Conservation (phyloP, 2,797 vertebrate species). For the Rhinella marina region DNA sequence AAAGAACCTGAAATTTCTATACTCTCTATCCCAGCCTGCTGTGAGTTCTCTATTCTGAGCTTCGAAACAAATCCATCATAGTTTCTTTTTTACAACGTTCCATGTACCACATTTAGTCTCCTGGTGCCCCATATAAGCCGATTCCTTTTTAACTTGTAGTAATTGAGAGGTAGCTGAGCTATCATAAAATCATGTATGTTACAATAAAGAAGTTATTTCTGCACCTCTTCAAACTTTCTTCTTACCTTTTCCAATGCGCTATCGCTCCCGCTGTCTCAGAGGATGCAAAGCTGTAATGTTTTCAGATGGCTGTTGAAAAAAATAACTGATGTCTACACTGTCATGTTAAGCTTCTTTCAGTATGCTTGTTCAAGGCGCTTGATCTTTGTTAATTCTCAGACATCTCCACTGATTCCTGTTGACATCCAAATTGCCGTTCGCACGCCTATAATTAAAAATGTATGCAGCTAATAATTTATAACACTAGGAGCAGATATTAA, state of each 20-base stretch:
- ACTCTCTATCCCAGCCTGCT: constrained; percentile 68
- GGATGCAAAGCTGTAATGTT: constrained; percentile 60
- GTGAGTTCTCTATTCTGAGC: constrained; percentile 65
- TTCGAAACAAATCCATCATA: constrained; percentile 63
- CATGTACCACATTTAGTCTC: constrained; percentile 62
- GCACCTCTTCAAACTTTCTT: constrained; percentile 57
- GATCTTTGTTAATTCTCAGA: constrained; percentile 60
- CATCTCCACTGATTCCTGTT: constrained; percentile 69
- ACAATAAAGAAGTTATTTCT: constrained; percentile 63
- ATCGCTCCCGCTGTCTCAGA: constrained; percentile 61
- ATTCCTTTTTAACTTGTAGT: constrained; percentile 62
- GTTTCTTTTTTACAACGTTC: constrained; percentile 60
- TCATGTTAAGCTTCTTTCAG: constrained; percentile 64
- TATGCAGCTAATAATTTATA: constrained; percentile 73
- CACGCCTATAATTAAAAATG: constrained; percentile 72
- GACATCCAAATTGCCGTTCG: constrained; percentile 71
- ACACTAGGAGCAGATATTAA: constrained; percentile 69
- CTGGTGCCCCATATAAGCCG: constrained; percentile 64
- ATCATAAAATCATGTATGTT: constrained; percentile 59
- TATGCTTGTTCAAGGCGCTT: constrained; percentile 56
- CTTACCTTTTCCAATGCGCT: constrained; percentile 46
- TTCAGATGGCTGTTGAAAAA: constrained; percentile 63
- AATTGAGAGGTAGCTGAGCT: constrained; percentile 66
- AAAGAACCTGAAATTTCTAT: constrained; percentile 64
- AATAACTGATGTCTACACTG: constrained; percentile 65